phyloP scores from a whole-genome alignment of 2,888 invertebrate species.

The Tiliacea citrago region DNA sequence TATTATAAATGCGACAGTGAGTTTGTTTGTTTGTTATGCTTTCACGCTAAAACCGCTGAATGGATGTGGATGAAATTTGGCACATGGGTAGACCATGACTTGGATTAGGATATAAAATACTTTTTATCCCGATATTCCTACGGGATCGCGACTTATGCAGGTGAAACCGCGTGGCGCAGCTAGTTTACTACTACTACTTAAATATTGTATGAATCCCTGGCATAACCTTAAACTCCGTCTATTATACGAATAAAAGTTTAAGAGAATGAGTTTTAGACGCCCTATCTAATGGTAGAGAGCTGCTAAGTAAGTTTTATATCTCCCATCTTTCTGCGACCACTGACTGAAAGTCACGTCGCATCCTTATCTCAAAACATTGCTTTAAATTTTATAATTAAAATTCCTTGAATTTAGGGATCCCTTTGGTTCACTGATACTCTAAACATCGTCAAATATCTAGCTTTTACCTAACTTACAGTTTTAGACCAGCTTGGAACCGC shows the following conservation, averaged over 20 bases:
- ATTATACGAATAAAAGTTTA: not conserved
- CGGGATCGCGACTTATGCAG: no score
- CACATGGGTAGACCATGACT: no score
- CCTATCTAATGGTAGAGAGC: not conserved
- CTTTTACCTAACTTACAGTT: not conserved
- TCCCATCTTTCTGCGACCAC: slow-evolving; percentile 20
- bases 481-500: not conserved
- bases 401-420: not conserved
- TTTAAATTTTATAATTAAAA: slow-evolving; percentile 17
- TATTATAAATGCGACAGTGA: no score
- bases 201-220: no score
- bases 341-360: not conserved
- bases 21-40: no score
- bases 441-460: not conserved
- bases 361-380: slow-evolving; percentile 15
- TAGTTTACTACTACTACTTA: no score
- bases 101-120: no score
- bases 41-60: no score
- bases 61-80: no score
- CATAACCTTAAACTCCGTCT: not conserved
- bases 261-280: slow-evolving; percentile 5
- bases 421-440: not conserved
- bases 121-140: no score
- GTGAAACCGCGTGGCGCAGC: no score
- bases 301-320: slow-evolving; percentile 32